Conservation (phyloP, 2,113 vertebrate species). For the Hemicordylus capensis region DNA sequence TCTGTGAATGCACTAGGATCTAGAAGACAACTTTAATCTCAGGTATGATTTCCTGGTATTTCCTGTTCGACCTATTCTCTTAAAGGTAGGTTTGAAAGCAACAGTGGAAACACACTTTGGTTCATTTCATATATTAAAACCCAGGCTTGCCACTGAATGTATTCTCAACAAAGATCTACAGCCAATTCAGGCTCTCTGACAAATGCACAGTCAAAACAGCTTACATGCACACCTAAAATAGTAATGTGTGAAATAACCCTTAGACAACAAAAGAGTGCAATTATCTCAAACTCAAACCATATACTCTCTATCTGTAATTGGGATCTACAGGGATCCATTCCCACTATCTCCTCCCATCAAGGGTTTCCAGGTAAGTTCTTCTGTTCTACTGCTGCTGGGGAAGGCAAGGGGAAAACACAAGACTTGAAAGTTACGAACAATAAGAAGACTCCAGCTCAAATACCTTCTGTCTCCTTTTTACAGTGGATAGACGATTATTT, state of each 20-base stretch:
- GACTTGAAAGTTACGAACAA: neutral
- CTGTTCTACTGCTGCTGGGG: neutral
- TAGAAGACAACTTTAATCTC: neutral
- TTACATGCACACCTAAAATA: neutral
- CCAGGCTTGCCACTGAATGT: too few species aligned
- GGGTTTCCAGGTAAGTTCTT: conserved; percentile 6
- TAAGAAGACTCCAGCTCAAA: conserved; percentile 21
- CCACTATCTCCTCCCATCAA: neutral
- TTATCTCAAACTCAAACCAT: neutral
- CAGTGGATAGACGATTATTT: neutral
- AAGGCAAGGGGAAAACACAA: conserved; percentile 5
- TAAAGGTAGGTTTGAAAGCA: too few species aligned
- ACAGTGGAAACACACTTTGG: neutral
- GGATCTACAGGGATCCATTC: neutral
- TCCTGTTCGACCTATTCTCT: too few species aligned
- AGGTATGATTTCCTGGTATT: neutral
- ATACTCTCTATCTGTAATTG: neutral
- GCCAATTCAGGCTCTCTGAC: too few species aligned
- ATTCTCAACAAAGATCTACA: too few species aligned
- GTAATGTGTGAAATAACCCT: neutral
- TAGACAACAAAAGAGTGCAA: neutral
- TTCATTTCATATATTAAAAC: neutral
- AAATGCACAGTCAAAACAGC: neutral
- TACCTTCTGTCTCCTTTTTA: neutral
- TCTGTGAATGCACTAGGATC: too few species aligned